Base-by-base conservation (phyloP, 1,140 invertebrate species). In the Zaprionus lachaisei region DNA sequence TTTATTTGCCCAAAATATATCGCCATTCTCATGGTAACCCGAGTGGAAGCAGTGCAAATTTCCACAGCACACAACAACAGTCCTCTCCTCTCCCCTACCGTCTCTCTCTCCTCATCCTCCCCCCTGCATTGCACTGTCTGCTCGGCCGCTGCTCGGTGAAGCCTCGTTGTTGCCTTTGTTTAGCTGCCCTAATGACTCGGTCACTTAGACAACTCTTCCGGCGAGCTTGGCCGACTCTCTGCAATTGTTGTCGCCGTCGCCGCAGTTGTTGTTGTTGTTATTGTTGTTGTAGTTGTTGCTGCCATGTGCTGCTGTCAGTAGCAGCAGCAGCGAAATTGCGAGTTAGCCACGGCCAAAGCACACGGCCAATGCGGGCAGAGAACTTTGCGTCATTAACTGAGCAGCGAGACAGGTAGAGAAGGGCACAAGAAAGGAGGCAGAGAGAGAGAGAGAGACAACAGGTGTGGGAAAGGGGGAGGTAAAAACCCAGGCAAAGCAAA, bases 311-410 rank as follows among this genome's bases (percentile, higher is more conserved):
- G 65, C 68, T 81, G 78, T 73, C 81, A 83, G 72, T 65, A 56
- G 64, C 84, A 83, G 81, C 68, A 81, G 63, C 67, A 26, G 54
- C 26, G 54, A 56, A 58, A 37, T 44, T 85, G 70, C 67, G 77
- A 73, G 67, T 75, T 79, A 55, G 65, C 73, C 77, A 79, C 47
- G 68, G 73, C 68, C 67, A 85, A 72, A 57, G 67, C 66, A 81
- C 66, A 69, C 65, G 75, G 70, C 51, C 65, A 64, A 67, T 83
- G 73, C 60, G 63, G 60, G 54, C 65, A 44, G 60, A 64, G 82
- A 85, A 81, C 75, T 71, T 80, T 71, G 67, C 74, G 64, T 85
- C 83, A 85, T 85, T 85, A 85, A 81, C 75, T 69, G 75, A 74
- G 54, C 51, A 44, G 49, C 70, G 26, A 47, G 41, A 37, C 24